phyloP scores from a whole-genome alignment of 2,113 vertebrate genomes.

The Pluvialis apricaria region DNA sequence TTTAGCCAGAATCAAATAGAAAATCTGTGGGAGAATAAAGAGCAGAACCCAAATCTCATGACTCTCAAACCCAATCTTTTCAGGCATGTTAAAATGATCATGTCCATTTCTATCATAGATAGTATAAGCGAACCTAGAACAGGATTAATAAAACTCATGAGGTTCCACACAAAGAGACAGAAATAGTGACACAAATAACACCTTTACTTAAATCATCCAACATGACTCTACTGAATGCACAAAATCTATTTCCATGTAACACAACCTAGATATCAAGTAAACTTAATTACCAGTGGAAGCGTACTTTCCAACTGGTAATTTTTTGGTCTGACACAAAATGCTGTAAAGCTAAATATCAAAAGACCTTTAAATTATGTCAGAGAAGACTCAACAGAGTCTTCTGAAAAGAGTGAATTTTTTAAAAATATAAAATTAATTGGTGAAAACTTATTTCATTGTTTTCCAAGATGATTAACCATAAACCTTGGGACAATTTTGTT shows the following conservation, averaged over 20 bases:
- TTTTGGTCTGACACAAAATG: neutral
- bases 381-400: neutral
- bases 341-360: neutral
- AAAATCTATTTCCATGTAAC: neutral
- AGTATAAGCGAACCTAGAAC: neutral
- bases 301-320: neutral
- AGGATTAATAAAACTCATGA: neutral
- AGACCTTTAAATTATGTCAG: neutral
- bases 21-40: neutral
- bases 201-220: neutral
- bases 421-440: neutral
- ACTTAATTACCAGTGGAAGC: neutral
- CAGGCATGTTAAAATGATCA: neutral
- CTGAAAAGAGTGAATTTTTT: neutral
- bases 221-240: neutral
- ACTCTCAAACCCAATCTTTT: neutral
- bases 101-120: neutral
- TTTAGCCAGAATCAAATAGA: neutral
- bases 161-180: neutral
- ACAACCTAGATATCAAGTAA: neutral
- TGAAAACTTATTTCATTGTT: neutral
- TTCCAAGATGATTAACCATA: neutral
- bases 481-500: neutral
- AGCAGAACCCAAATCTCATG: neutral
- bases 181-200: neutral